These are phyloP conservation scores for Encarsia formosa DNA, from an alignment of 2,888 invertebrate species.

Conservation along the genomic window DNA sequence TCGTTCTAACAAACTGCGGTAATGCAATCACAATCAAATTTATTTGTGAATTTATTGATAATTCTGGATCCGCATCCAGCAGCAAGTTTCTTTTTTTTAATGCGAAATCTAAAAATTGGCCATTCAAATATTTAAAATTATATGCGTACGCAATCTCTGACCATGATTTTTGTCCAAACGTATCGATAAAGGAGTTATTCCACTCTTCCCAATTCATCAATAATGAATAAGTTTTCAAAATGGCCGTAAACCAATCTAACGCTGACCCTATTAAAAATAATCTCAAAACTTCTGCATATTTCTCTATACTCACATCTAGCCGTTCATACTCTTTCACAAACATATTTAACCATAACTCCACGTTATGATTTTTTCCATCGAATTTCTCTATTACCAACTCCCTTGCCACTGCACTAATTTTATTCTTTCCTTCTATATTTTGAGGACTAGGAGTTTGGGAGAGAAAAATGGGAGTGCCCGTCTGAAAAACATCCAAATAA, in stretches of 20 bases:
- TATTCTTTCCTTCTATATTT: no score
- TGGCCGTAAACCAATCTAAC: conserved; percentile 25
- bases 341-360: conserved; percentile 17
- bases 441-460: no score
- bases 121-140: conserved; percentile 30
- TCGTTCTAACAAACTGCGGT: conserved; percentile 24
- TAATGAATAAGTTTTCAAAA: conserved; percentile 26
- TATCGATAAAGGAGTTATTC: conserved; percentile 30
- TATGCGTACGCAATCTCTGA: conserved; percentile 29
- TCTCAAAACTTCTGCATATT: conserved; percentile 28
- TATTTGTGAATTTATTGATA: conserved; percentile 28
- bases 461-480: neutral
- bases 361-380: conserved; percentile 27
- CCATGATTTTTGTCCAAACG: conserved; percentile 29
- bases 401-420: no score
- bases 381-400: conserved; percentile 28
- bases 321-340: conserved; percentile 28
- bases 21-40: no score
- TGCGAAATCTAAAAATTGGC: no score
- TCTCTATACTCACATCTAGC: conserved; percentile 21
- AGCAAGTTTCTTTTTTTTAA: conserved; percentile 30
- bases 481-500: conserved; percentile 22
- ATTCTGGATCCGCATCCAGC: conserved; percentile 26
- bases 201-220: conserved; percentile 26
- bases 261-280: conserved; percentile 29